Base-by-base conservation (phyloP, 2,888 invertebrate species). In the Nemapogon koenigi region DNA sequence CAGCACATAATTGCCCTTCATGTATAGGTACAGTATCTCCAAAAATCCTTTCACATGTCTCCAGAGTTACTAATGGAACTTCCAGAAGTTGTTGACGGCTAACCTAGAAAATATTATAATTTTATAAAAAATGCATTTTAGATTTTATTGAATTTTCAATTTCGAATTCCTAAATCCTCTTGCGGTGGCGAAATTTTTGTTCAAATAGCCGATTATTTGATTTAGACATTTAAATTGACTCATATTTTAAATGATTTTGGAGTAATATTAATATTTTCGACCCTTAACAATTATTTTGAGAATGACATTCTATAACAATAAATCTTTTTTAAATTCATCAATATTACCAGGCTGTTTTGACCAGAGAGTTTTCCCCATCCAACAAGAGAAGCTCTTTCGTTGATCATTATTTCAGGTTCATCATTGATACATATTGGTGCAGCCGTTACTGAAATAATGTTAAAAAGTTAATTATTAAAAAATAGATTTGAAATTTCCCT, bases 321-420 rank as follows among this genome's bases (percentile, higher is more conserved):
- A 22, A 22, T 22, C 6, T 22, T 22, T 22, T 22, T 22, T 7
- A 22, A 22, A 22, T 22, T 22, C 6, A 7, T 22, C 22, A 6
- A 22, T 6, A 22, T 57, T 50, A 83, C 81, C 52, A 79, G 64
- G 44, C 53, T 68, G 39, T 50, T 71, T 46, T 78, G 78, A 42
- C 76, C 78, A 16, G 89, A 87, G 48, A 86, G 67, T 70, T 88
- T 87, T 32, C 91, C 91, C 88, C 88, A 89, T 14, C 88, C 88
- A 37, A 86, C 83, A 15, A 88, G 75, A 44, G 73, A 57, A n/a
- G 82, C 87, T 65, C 82, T 75, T 47, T 81, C 69, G 44, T 75
- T 67, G 46, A 73, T 60, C 42, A 86, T 59, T 38, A 90, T 86
- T 63, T 90, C 85, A 52, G 90, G 88, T 57, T 87, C 89, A 37